Evolutionary conservation across 2,888 invertebrate species (phyloP).

Genomic region (Pandemis corylana): DNA sequence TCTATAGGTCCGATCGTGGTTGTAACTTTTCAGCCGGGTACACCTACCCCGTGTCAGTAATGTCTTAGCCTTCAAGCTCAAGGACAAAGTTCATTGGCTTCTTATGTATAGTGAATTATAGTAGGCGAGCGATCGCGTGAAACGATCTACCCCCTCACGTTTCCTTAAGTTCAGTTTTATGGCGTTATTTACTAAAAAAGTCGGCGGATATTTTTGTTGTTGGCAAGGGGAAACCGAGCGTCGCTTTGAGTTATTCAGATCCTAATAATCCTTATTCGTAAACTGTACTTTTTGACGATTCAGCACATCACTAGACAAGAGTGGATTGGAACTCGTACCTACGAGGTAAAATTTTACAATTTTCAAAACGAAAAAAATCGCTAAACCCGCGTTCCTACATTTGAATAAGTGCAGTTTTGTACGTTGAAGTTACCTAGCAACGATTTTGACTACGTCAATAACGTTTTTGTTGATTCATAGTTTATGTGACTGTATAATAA

Average conservation of each 20-base stretch:
- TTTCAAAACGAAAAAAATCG: no score
- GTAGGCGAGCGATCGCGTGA: slow-evolving; percentile 12
- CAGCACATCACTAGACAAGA: no score
- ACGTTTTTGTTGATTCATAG: no score
- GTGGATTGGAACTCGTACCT: no score
- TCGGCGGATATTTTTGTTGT: background rate
- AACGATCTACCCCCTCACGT: background rate
- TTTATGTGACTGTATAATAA: no score
- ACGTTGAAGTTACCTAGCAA: no score
- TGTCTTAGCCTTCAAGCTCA: slow-evolving; percentile 3
- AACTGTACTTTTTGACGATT: no score
- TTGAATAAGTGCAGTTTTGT: no score
- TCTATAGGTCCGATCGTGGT: background rate
- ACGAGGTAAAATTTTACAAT: no score
- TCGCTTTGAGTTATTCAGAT: background rate
- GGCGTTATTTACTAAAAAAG: slow-evolving; percentile 5
- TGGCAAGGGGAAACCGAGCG: slow-evolving; percentile 1
- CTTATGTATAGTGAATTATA: slow-evolving; percentile 13
- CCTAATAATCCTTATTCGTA: no score
- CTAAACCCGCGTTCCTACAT: no score
- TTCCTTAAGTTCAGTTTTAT: slow-evolving; percentile 13
- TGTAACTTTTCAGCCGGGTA: background rate
- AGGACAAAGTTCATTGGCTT: slow-evolving; percentile 9
- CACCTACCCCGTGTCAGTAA: background rate
- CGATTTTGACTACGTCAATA: no score